These are phyloP conservation scores for Rhopalosiphum nymphaeae DNA, from an alignment of 2,888 invertebrate species.

Conservation along the genomic window DNA sequence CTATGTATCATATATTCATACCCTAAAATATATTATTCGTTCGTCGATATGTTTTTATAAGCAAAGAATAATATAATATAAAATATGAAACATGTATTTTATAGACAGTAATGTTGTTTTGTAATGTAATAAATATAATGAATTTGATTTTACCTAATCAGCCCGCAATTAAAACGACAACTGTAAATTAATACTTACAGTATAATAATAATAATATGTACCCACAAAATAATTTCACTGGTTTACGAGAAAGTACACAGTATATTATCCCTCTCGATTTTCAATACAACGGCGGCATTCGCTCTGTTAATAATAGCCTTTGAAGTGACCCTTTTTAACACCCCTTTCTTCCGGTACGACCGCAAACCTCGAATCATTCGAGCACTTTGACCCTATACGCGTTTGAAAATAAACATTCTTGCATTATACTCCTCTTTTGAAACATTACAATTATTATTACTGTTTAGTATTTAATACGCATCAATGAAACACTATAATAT, in stretches of 20 bases:
- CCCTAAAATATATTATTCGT: neutral
- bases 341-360: slow-evolving; percentile 50
- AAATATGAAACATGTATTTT: neutral
- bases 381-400: slow-evolving; percentile 30
- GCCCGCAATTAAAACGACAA: neutral
- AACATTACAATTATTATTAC: neutral
- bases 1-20: neutral
- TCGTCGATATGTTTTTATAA: neutral
- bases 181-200: neutral
- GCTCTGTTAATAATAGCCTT: slow-evolving; percentile 61
- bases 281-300: slow-evolving; percentile 52
- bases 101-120: neutral
- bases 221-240: slow-evolving; percentile 29
- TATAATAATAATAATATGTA: neutral
- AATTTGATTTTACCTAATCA: neutral
- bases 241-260: neutral
- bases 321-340: slow-evolving; percentile 64
- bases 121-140: neutral
- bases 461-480: neutral
- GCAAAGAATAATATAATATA: neutral
- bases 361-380: slow-evolving; percentile 58
- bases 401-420: slow-evolving; percentile 40
- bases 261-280: slow-evolving; percentile 33
- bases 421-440: slow-evolving; percentile 4
- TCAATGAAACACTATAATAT: neutral